These are phyloP conservation scores for Ophioderma brevispina DNA, from an alignment of 35 echinoderm and acorn worm species.

Conservation along the genomic window DNA sequence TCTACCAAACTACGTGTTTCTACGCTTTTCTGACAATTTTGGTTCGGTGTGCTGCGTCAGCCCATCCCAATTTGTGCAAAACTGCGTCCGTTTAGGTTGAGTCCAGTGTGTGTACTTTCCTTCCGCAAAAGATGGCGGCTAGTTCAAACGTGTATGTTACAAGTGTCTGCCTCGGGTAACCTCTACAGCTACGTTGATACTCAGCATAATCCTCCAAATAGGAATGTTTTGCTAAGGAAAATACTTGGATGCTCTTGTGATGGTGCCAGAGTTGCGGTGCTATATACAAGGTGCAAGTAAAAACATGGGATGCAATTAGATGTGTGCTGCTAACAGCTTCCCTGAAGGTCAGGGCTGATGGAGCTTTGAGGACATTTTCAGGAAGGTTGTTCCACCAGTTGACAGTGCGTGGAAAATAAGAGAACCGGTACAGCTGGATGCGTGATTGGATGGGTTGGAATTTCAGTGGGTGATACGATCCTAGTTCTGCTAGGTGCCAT, in stretches of 20 bases:
- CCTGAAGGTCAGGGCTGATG: slow-evolving; percentile 7
- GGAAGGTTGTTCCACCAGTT: slow-evolving; percentile 36
- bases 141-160: too few species aligned
- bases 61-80: too few species aligned
- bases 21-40: too few species aligned
- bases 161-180: too few species aligned
- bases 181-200: slow-evolving; percentile 13
- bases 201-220: slow-evolving; percentile 8
- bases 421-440: background rate
- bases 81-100: too few species aligned
- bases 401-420: slow-evolving; percentile 22
- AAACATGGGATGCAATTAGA: slow-evolving; percentile 28
- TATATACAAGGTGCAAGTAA: slow-evolving; percentile 22
- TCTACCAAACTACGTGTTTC: too few species aligned
- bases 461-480: slow-evolving; percentile 36
- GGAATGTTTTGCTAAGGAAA: background rate
- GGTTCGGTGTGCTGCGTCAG: too few species aligned
- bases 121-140: too few species aligned
- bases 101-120: too few species aligned
- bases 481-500: background rate
- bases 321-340: background rate
- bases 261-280: background rate
- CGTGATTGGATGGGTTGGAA: background rate
- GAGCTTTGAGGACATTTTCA: slow-evolving; percentile 7
- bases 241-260: background rate